These are phyloP conservation scores for Pogonomyrmex californicus DNA, from an alignment of 1,140 invertebrate genomes.

Conservation along the genomic window DNA sequence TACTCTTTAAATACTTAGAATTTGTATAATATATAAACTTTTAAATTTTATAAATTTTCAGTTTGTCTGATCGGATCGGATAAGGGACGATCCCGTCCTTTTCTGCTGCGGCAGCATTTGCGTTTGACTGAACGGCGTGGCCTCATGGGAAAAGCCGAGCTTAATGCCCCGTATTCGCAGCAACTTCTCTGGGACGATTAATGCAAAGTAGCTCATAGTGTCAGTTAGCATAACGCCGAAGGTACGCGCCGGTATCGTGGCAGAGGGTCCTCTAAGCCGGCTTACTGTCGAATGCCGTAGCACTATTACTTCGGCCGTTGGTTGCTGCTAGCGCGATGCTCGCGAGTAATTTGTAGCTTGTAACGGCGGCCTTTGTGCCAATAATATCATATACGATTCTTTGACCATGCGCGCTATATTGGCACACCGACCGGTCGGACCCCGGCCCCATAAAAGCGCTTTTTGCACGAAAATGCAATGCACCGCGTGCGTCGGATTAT, in stretches of 20 bases:
- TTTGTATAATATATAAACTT: slow-evolving; percentile 5
- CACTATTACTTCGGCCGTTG: slow-evolving; percentile 52
- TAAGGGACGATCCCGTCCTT: slow-evolving; percentile 10
- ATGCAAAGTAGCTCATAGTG: slow-evolving; percentile 74
- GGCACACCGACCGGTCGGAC: background rate
- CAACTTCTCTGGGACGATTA: slow-evolving; percentile 72
- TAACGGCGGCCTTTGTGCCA: slow-evolving; percentile 63
- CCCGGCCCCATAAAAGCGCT: slow-evolving; percentile 43
- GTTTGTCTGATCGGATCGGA: background rate
- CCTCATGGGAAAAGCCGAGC: slow-evolving; percentile 32
- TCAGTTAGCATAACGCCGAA: slow-evolving; percentile 71
- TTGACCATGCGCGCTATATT: slow-evolving; percentile 56
- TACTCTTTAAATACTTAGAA: background rate
- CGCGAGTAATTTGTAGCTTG: slow-evolving; percentile 69
- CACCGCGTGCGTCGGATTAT: slow-evolving; percentile 40
- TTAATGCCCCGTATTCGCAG: slow-evolving; percentile 52
- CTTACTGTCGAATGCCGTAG: slow-evolving; percentile 69
- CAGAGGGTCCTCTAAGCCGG: slow-evolving; percentile 66
- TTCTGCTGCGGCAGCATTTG: slow-evolving; percentile 9
- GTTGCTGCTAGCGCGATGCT: slow-evolving; percentile 42
- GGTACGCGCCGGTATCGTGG: slow-evolving; percentile 62
- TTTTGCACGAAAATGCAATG: slow-evolving; percentile 47
- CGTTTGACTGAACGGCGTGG: slow-evolving; percentile 48
- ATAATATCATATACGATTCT: slow-evolving; percentile 70
- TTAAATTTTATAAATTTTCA: background rate